Evolutionary conservation across 2,888 invertebrate species (phyloP).

Genomic region (Mythimna vitellina): DNA sequence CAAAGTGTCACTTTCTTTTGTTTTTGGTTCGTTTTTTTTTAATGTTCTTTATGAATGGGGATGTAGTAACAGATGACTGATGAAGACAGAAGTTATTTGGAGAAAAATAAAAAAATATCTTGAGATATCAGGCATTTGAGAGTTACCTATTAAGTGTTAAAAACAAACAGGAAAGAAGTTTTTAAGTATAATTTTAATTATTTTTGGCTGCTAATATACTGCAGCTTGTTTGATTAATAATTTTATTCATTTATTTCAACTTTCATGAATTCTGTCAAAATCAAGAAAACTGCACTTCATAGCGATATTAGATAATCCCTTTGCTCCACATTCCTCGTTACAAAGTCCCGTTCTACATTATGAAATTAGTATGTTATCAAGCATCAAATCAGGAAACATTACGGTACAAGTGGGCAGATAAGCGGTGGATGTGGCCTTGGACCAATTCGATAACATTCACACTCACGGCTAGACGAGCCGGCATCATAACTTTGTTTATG

Average conservation of each 20-base stretch:
- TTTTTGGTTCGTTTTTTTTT: slow-evolving; percentile 58
- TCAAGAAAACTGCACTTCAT: not conserved
- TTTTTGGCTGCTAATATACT: not conserved
- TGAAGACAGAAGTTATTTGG: slow-evolving; percentile 9
- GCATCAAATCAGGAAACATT: slow-evolving; percentile 53
- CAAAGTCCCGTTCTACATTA: slow-evolving; percentile 23
- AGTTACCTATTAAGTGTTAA: not conserved
- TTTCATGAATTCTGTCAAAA: not conserved
- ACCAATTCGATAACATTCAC: slow-evolving; percentile 72
- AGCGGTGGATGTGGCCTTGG: slow-evolving; percentile 69
- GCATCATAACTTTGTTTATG: slow-evolving; percentile 57
- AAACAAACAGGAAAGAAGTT: not conserved
- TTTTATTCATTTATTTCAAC: not conserved
- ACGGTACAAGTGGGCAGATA: slow-evolving; percentile 61
- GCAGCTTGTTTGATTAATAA: not conserved
- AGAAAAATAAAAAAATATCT: not conserved
- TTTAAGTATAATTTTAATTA: not conserved
- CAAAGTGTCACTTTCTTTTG: slow-evolving; percentile 62
- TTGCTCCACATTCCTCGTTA: slow-evolving; percentile 4
- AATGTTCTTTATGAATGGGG: slow-evolving; percentile 28
- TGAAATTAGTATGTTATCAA: slow-evolving; percentile 51
- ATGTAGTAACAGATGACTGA: slow-evolving; percentile 45
- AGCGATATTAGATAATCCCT: not conserved
- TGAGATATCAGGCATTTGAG: not conserved
- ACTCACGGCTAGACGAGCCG: slow-evolving; percentile 61